phyloP scores from a whole-genome alignment of 2,888 invertebrate genomes.

The Monoplex corrugatus region DNA sequence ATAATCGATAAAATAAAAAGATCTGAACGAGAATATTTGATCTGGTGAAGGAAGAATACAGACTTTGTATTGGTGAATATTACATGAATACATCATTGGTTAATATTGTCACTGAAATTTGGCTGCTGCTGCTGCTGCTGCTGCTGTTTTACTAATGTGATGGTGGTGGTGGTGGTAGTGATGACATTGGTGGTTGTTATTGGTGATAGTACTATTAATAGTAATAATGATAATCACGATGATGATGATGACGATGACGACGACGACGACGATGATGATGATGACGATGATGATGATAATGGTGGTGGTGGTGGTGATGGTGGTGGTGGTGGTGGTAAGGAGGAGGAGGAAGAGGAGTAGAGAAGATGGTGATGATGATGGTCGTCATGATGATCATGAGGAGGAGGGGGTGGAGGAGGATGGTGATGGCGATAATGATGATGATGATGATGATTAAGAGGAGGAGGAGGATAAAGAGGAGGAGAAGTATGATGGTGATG shows the following conservation, averaged over 20 bases:
- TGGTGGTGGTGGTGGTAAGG: not conserved
- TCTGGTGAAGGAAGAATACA: not conserved
- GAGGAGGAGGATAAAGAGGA: too few relatives aligned
- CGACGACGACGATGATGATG: conserved; percentile 44
- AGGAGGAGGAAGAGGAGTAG: too few relatives aligned
- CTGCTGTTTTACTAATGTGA: too few relatives aligned
- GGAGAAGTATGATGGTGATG: too few relatives aligned
- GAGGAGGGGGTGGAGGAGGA: not conserved
- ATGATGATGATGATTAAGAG: too few relatives aligned
- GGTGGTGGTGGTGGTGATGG: conserved; percentile 28
- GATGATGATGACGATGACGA: conserved; percentile 45
- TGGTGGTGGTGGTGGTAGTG: too few relatives aligned
- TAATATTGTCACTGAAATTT: too few relatives aligned
- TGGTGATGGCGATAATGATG: not conserved
- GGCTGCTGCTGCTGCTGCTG: too few relatives aligned
- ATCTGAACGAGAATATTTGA: not conserved
- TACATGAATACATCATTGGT: not conserved
- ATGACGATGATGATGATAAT: conserved; percentile 42
- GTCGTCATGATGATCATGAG: not conserved
- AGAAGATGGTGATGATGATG: not conserved
- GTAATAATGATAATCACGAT: conserved; percentile 35
- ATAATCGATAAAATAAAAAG: too few relatives aligned
- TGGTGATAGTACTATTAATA: too few relatives aligned
- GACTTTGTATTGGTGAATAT: not conserved
- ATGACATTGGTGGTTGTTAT: too few relatives aligned